These are phyloP conservation scores for Hylaeus volcanicus DNA, from an alignment of 1,140 invertebrate genomes.

Conservation along the genomic window DNA sequence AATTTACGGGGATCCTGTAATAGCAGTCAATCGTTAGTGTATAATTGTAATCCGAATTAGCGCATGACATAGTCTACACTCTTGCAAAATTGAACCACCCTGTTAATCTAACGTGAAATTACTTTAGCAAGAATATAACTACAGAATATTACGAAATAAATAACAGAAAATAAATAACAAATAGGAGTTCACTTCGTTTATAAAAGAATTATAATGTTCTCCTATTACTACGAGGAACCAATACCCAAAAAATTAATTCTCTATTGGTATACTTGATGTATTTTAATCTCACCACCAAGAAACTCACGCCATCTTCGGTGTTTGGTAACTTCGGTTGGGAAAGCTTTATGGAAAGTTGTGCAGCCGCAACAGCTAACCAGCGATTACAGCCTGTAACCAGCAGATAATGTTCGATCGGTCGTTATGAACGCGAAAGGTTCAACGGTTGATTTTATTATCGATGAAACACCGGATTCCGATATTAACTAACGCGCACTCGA, in stretches of 20 bases:
- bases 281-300: no score
- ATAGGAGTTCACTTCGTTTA: no score
- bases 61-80: background rate
- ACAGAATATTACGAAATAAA: no score
- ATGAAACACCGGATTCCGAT: slow-evolving; percentile 28
- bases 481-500: slow-evolving; percentile 41
- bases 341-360: background rate
- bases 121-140: background rate
- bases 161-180: no score
- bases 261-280: no score
- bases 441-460: slow-evolving; percentile 34
- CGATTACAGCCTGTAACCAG: slow-evolving; percentile 9
- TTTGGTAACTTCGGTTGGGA: background rate
- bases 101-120: background rate
- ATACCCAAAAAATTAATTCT: no score
- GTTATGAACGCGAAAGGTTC: slow-evolving; percentile 6
- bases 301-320: no score
- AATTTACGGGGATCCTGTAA: slow-evolving; percentile 24
- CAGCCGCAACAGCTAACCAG: background rate
- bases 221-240: no score
- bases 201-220: no score
- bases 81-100: background rate
- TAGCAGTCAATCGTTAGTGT: slow-evolving; percentile 20
- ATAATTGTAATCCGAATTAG: slow-evolving; percentile 19
- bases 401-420: slow-evolving; percentile 23